phyloP scores from a whole-genome alignment of 2,113 vertebrate genomes.

The Pogonocichla stellata region DNA sequence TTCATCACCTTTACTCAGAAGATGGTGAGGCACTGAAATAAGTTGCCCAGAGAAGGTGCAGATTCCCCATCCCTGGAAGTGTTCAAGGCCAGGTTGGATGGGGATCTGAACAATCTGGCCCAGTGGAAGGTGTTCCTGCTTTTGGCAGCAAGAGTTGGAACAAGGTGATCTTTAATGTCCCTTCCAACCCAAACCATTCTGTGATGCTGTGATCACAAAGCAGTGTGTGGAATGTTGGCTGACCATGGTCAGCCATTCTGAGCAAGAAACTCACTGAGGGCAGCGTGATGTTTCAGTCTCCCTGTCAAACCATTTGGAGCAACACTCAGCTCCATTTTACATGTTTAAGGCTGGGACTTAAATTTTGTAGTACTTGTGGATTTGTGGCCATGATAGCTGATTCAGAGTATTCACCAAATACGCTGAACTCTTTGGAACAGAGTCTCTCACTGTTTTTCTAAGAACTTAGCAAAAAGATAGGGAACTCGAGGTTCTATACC shows the following conservation, averaged over 20 bases:
- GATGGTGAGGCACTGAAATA: background rate
- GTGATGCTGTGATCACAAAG: background rate
- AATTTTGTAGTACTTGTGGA: background rate
- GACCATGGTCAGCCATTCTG: background rate
- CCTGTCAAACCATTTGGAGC: background rate
- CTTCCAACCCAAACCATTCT: background rate
- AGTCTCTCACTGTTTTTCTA: background rate
- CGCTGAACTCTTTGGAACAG: background rate
- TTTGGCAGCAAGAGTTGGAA: background rate
- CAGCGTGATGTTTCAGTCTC: accelerated
- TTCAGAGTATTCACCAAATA: background rate
- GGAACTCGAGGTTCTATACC: background rate
- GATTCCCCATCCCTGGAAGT: background rate
- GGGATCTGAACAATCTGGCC: background rate
- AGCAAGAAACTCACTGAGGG: background rate
- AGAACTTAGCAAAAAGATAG: background rate
- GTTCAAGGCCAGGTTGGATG: background rate
- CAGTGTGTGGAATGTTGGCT: background rate
- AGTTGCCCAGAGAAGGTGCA: background rate
- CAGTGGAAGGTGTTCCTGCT: background rate
- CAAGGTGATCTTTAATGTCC: background rate
- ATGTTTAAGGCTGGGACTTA: background rate
- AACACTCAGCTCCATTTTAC: background rate
- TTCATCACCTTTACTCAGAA: background rate
- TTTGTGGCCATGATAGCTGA: background rate